Evolutionary conservation across 2,888 invertebrate species (phyloP).

Genomic region (Lomographa bimaculata): DNA sequence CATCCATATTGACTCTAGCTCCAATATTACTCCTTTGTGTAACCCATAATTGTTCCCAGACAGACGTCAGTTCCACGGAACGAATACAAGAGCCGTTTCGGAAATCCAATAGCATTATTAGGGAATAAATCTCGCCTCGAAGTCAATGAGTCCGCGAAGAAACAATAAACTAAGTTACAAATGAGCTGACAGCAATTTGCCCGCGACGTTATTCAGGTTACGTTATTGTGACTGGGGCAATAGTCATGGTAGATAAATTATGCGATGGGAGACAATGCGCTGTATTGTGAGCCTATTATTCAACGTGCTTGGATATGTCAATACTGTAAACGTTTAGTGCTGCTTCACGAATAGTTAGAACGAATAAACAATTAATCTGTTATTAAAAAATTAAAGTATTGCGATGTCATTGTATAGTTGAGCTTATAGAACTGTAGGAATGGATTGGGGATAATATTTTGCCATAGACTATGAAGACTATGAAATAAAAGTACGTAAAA

Average conservation of each 20-base stretch:
- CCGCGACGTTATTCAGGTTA: conserved; percentile 32
- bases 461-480: no score
- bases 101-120: conserved; percentile 41
- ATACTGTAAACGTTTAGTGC: conserved; percentile 39
- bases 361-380: no score
- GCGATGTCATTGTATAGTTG: no score
- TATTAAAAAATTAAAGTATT: no score
- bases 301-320: conserved; percentile 45
- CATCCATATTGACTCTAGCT: conserved; percentile 46
- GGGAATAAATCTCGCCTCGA: conserved; percentile 32
- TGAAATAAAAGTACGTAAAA: no score
- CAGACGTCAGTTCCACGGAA: conserved; percentile 36
- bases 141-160: conserved; percentile 36
- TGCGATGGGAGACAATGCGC: conserved; percentile 43
- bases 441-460: no score
- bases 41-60: conserved; percentile 44
- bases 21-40: conserved; percentile 36
- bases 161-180: conserved; percentile 48
- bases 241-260: conserved; percentile 48
- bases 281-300: conserved; percentile 50
- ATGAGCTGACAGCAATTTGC: conserved; percentile 46
- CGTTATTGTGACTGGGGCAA: conserved; percentile 40
- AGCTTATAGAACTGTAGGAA: no score
- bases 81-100: conserved; percentile 37
- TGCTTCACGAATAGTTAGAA: no score